phyloP scores from a whole-genome alignment of 2,113 vertebrate species.

The Oophaga pumilio region DNA sequence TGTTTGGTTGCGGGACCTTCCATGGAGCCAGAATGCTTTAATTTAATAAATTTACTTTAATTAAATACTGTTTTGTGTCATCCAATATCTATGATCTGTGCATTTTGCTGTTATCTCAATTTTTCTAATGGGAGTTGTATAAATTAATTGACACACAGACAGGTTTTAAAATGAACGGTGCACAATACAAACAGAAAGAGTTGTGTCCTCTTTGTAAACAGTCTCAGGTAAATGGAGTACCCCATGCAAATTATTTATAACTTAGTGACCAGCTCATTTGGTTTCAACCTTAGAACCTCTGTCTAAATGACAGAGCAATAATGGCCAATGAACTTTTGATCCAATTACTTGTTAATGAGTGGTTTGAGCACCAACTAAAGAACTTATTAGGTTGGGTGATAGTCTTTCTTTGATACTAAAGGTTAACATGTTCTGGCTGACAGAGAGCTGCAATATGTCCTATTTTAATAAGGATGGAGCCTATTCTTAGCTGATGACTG shows the following conservation, averaged over 20 bases:
- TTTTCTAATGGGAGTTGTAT: not conserved
- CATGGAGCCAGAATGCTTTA: too few relatives aligned
- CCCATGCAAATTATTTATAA: slow-evolving; percentile 85
- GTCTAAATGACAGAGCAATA: slow-evolving; percentile 79
- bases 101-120: too few relatives aligned
- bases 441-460: slow-evolving; percentile 52
- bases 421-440: slow-evolving; percentile 64
- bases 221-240: slow-evolving; percentile 77
- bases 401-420: slow-evolving; percentile 75
- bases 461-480: slow-evolving; percentile 59
- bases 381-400: slow-evolving; percentile 75
- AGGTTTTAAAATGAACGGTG: slow-evolving; percentile 62
- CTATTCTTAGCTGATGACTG: slow-evolving; percentile 19
- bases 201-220: slow-evolving; percentile 74
- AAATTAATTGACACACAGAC: slow-evolving; percentile 26
- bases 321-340: slow-evolving; percentile 84
- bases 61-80: too few relatives aligned
- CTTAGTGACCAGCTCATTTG: slow-evolving; percentile 70
- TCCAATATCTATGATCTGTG: too few relatives aligned
- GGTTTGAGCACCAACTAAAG: slow-evolving; percentile 82
- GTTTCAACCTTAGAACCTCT: slow-evolving; percentile 72
- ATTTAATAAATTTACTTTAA: too few relatives aligned
- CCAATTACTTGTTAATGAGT: slow-evolving; percentile 89
- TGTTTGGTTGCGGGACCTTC: too few relatives aligned
- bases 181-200: slow-evolving; percentile 58